These are phyloP conservation scores for Chiloscyllium punctatum DNA, from an alignment of 2,797 vertebrate species.

Conservation along the genomic window DNA sequence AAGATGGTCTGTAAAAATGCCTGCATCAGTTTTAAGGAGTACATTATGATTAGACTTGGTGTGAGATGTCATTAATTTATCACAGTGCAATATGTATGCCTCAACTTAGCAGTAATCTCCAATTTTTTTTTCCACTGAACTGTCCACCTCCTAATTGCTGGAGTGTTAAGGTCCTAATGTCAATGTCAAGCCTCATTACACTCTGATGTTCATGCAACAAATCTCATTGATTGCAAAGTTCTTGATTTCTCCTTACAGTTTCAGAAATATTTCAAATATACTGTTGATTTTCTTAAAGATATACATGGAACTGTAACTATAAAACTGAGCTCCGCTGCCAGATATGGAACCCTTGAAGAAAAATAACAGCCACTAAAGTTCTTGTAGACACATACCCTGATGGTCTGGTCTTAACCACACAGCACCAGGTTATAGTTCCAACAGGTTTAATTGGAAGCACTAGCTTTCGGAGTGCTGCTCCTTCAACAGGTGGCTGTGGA, in stretches of 20 bases:
- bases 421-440: no score
- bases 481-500: no score
- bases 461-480: no score
- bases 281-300: not conserved
- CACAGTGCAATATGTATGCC: not conserved
- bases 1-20: not conserved
- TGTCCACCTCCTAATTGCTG: not conserved
- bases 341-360: not conserved
- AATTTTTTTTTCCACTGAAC: not conserved
- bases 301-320: not conserved
- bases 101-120: not conserved
- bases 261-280: not conserved
- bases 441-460: no score
- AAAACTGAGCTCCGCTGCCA: not conserved
- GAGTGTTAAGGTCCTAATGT: not conserved
- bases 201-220: not conserved
- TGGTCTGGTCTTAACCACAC: no score
- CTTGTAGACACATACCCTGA: no score
- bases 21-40: not conserved
- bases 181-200: not conserved
- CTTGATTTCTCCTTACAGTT: not conserved
- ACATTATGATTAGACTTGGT: not conserved
- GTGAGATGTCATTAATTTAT: not conserved
- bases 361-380: not conserved
- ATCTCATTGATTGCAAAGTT: not conserved